Percentiles rank a stretch among this genome's conserved stretches.
Evolutionary conservation across 1,140 invertebrate genomes (phyloP).

Genomic region (Apis cerana): DNA sequence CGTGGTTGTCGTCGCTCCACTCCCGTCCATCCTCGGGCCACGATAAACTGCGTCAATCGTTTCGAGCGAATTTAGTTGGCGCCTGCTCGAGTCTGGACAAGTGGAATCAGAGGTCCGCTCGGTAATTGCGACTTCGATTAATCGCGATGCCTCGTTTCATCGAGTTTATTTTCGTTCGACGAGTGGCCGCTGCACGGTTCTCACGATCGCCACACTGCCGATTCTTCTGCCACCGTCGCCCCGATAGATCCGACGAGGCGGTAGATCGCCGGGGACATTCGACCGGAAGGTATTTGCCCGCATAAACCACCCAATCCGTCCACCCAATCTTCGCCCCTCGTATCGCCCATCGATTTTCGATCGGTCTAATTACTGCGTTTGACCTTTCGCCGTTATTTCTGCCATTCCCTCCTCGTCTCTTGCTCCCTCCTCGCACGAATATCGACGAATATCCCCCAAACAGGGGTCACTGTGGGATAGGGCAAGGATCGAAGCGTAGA

Average conservation of each 20-base stretch:
- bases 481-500: not conserved
- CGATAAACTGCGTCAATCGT: not conserved
- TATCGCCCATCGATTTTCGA: not conserved
- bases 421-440: not conserved
- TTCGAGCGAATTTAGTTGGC: not conserved
- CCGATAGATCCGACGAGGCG: not conserved
- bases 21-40: too few species aligned
- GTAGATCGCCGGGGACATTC: not conserved
- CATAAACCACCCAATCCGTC: not conserved
- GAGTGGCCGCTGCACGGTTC: not conserved
- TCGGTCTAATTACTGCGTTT: constrained; percentile 8
- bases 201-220: not conserved
- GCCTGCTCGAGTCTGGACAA: not conserved
- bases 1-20: not conserved
- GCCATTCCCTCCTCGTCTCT: not conserved
- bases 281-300: constrained; percentile 1
- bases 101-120: not conserved
- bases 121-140: constrained; percentile 16
- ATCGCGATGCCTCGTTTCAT: not conserved
- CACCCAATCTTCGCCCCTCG: not conserved
- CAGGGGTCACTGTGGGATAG: not conserved
- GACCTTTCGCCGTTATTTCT: not conserved
- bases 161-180: not conserved
- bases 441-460: not conserved
- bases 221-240: not conserved